Percentiles rank a stretch among this genome's conserved stretches.
These are phyloP conservation scores for Ammodytes dubius DNA, from an alignment of 2,113 vertebrate genomes.

Conservation along the genomic window DNA sequence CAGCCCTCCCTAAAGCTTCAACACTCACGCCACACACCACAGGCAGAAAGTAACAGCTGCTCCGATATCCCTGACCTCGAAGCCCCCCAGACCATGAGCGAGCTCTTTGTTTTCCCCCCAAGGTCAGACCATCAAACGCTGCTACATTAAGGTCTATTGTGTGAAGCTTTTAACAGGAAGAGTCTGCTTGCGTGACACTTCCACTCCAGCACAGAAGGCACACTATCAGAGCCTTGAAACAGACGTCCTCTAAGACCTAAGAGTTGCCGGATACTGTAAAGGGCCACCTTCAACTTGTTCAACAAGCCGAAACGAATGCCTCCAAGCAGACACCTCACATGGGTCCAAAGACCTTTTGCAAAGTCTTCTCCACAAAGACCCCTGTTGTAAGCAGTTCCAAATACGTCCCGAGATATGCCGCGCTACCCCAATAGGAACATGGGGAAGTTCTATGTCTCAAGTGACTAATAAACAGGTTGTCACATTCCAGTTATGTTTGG, in stretches of 20 bases:
- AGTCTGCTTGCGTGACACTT: conserved; percentile 7
- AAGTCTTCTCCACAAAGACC: conserved; percentile 33
- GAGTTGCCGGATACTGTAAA: conserved; percentile 7
- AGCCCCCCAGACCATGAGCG: conserved; percentile 6
- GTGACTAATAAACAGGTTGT: conserved; percentile 71
- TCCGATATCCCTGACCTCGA: conserved; percentile 26
- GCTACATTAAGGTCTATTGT: conserved; percentile 66
- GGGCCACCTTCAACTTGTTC: neutral
- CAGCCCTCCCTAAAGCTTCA: conserved; percentile 42
- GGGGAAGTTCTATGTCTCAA: conserved; percentile 56
- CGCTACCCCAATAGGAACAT: conserved; percentile 12
- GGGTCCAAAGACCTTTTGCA: neutral
- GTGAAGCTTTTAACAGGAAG: conserved; percentile 54
- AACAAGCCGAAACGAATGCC: conserved; percentile 27
- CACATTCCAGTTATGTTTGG: conserved; percentile 60
- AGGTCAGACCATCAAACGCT: conserved; percentile 60
- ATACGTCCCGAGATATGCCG: conserved; percentile 38
- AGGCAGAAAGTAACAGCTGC: conserved; percentile 66
- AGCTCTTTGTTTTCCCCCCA: conserved; percentile 49
- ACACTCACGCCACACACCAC: conserved; percentile 47
- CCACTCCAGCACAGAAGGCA: conserved; percentile 33
- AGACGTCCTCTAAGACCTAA: neutral
- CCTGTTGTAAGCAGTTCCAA: conserved; percentile 49
- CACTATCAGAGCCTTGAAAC: conserved; percentile 26
- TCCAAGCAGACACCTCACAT: conserved; percentile 8